Conservation (phyloP, 2,888 invertebrate species). For the Mallateleia sp. region DNA sequence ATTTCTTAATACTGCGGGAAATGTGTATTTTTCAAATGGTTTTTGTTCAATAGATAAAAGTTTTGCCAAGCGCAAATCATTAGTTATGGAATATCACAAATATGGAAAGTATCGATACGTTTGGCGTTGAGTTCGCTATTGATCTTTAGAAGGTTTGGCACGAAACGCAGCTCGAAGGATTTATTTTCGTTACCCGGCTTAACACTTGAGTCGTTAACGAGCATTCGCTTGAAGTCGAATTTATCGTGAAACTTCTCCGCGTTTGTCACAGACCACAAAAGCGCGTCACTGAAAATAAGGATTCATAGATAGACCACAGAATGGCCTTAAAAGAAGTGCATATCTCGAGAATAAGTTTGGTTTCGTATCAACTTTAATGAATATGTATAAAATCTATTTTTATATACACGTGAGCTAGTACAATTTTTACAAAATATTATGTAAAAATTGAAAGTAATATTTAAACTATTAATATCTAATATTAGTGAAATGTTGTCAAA, state of each 20-base stretch:
- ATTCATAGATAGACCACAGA: not conserved
- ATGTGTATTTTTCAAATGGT: too few relatives aligned
- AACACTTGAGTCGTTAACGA: conserved; percentile 76
- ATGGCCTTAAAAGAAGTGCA: conserved; percentile 13
- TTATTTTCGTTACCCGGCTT: conserved; percentile 73
- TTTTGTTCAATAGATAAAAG: too few relatives aligned
- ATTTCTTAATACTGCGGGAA: too few relatives aligned
- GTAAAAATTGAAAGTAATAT: too few relatives aligned
- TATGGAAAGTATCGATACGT: conserved; percentile 51
- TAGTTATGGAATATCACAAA: conserved; percentile 33
- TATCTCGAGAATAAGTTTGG: not conserved
- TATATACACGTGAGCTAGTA: too few relatives aligned
- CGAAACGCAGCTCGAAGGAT: conserved; percentile 55
- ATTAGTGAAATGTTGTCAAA: too few relatives aligned
- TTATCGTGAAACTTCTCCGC: conserved; percentile 65
- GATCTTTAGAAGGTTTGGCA: conserved; percentile 72
- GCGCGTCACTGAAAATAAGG: conserved; percentile 45
- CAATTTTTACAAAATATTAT: too few relatives aligned
- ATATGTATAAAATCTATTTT: too few relatives aligned
- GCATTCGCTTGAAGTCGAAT: conserved; percentile 67
- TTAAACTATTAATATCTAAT: too few relatives aligned
- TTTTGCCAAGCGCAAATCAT: too few relatives aligned
- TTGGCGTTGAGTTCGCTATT: conserved; percentile 62
- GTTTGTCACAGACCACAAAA: conserved; percentile 67
- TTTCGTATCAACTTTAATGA: not conserved